Conservation (phyloP, 2,888 invertebrate species). For the Lepidochitona cinerea region DNA sequence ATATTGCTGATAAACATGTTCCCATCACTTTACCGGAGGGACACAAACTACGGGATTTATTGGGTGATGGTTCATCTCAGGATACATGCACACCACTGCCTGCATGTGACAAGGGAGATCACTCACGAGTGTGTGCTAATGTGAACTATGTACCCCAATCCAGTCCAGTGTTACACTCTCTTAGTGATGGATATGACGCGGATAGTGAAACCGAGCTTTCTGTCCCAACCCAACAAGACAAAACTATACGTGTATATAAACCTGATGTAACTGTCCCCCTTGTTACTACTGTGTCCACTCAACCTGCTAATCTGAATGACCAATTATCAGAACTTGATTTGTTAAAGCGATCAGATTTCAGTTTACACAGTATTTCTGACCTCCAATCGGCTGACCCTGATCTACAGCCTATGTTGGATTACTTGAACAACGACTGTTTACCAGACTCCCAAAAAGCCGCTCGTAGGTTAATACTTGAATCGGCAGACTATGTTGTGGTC, state of each 20-base stretch:
- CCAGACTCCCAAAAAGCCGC: slow-evolving; percentile 28
- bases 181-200: slow-evolving; percentile 3
- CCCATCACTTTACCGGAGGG: not conserved
- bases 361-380: slow-evolving; percentile 2
- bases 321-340: no score
- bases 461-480: slow-evolving; percentile 8
- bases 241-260: no score
- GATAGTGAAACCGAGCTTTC: not conserved
- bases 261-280: no score
- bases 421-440: slow-evolving; percentile 8
- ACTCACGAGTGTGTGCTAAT: no score
- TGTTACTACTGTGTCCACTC: no score
- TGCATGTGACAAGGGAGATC: no score
- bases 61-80: not conserved
- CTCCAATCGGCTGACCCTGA: slow-evolving; percentile 16
- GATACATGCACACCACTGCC: not conserved
- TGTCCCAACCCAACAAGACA: not conserved
- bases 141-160: no score
- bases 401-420: slow-evolving; percentile 18
- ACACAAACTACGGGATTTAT: not conserved
- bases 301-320: no score
- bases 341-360: not conserved
- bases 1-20: not conserved
- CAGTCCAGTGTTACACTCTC: not conserved
- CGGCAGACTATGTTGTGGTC: not conserved